Evolutionary conservation across 2,888 invertebrate genomes (phyloP), one percentile per base, ranked within the genome.

Genomic region (Tinea trinotella): DNA sequence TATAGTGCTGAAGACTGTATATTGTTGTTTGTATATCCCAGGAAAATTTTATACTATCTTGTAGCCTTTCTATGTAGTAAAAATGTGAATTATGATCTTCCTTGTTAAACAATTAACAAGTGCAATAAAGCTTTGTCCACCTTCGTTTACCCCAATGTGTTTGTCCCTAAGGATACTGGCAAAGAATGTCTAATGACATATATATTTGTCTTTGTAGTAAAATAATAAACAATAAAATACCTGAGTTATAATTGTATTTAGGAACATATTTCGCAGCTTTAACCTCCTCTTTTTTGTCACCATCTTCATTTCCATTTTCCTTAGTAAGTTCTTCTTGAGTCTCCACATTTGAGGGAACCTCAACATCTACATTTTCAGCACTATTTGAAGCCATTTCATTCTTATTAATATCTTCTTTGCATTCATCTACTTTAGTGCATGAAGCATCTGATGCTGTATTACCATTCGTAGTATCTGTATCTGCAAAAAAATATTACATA

Each of bases 241-340:
- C 83, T 62, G 81, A 76, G 59, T 59, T 67, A 60, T 85, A 85
- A 60, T 80, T 82, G 65, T 85, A 83, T 67, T 85, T 84, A 55
- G 79, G 80, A 52, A 75, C 74, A 68, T 74, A 73, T 1, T 60
- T 54, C 9, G 61, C 63, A 35, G 59, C 20, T 48, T 58, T 59
- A 6, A 62, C 63, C 9, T 46, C 54, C 13, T 59, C 54, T 18
- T 59, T 40, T 22, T 62, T 63, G 3, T 56, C 56, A 10, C 57
- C 54, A 12, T 59, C 54, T 10, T 70, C 70, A 48, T 70, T 50
- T 5, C 24, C 72, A 35, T 61, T 60, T 12, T 55, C 59, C 56
- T 63, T 2, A 7, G 18, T 15, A 7, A 24, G 24, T 7, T 19
- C 34, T 52, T 60, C 73, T 59, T 71, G 66, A 60, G 73, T 76